These are phyloP conservation scores for Argynnis bischoffii DNA, from an alignment of 2,888 invertebrate genomes.

Conservation along the genomic window DNA sequence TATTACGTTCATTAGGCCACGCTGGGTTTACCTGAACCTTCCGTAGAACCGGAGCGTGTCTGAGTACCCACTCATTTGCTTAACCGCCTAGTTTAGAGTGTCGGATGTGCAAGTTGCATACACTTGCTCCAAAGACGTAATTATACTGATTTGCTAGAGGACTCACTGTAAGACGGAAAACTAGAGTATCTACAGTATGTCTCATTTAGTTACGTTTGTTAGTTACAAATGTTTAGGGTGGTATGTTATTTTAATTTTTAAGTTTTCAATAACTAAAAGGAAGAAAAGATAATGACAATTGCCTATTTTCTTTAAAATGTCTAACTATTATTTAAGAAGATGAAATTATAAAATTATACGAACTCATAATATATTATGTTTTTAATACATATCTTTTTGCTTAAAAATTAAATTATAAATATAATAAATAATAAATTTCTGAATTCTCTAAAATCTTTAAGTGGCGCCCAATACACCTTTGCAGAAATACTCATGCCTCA, in stretches of 20 bases:
- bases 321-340: too few species aligned
- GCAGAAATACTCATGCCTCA: too few species aligned
- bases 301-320: too few species aligned
- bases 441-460: too few species aligned
- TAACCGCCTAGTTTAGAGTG: constrained; percentile 39
- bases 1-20: constrained; percentile 24
- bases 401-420: too few species aligned
- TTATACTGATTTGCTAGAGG: constrained; percentile 40
- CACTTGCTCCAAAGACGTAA: constrained; percentile 41
- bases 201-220: constrained; percentile 33
- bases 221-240: constrained; percentile 2
- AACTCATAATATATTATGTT: too few species aligned
- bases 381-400: too few species aligned
- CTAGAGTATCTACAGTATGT: constrained; percentile 33
- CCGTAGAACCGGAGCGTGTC: constrained; percentile 37
- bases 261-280: too few species aligned
- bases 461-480: too few species aligned
- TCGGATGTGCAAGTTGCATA: constrained; percentile 40
- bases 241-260: background rate
- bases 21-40: constrained; percentile 33
- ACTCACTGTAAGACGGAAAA: constrained; percentile 38
- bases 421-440: too few species aligned
- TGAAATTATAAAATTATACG: too few species aligned
- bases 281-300: too few species aligned
- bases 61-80: constrained; percentile 40